phyloP scores from a whole-genome alignment of 2,888 invertebrate species.

The Caenorhabditis auriculariae region DNA sequence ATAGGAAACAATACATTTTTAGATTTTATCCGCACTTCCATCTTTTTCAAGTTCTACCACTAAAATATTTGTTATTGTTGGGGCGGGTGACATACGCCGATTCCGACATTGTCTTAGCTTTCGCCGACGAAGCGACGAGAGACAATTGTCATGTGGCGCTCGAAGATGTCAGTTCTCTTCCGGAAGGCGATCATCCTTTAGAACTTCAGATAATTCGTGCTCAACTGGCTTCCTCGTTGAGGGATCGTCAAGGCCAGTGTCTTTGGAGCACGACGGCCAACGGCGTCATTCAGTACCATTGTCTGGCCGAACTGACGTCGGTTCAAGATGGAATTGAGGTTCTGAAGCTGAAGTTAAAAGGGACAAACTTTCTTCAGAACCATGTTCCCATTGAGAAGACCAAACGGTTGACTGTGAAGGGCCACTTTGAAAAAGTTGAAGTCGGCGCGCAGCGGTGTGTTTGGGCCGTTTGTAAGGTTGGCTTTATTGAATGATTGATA shows the following conservation, averaged over 20 bases:
- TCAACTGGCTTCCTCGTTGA: constrained; percentile 5
- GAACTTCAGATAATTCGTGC: constrained; percentile 11
- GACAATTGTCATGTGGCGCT: constrained; percentile 3
- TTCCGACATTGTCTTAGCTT: constrained; percentile 20
- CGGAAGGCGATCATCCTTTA: not conserved
- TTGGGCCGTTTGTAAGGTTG: constrained; percentile 27
- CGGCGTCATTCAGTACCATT: constrained; percentile 21
- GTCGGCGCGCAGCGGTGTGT: constrained; percentile 26
- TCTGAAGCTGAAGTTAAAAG: not conserved
- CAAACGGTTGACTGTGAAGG: constrained; percentile 18
- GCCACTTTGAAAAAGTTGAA: constrained; percentile 25
- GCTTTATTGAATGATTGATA: no score
- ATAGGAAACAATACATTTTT: not conserved
- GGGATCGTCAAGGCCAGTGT: constrained; percentile 8
- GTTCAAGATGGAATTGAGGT: constrained; percentile 12
- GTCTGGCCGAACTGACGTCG: constrained; percentile 18
- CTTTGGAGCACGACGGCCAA: constrained; percentile 16
- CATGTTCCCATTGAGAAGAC: constrained; percentile 3
- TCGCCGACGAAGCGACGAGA: constrained; percentile 17
- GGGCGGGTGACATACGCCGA: constrained; percentile 4
- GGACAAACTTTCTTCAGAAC: constrained; percentile 5
- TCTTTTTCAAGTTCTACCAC: constrained; percentile 16
- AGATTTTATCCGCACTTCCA: constrained; percentile 6
- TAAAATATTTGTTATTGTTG: constrained; percentile 17
- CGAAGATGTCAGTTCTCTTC: constrained; percentile 8